phyloP scores from a whole-genome alignment of 1,140 invertebrate genomes.

The Zaprionus nigranus region DNA sequence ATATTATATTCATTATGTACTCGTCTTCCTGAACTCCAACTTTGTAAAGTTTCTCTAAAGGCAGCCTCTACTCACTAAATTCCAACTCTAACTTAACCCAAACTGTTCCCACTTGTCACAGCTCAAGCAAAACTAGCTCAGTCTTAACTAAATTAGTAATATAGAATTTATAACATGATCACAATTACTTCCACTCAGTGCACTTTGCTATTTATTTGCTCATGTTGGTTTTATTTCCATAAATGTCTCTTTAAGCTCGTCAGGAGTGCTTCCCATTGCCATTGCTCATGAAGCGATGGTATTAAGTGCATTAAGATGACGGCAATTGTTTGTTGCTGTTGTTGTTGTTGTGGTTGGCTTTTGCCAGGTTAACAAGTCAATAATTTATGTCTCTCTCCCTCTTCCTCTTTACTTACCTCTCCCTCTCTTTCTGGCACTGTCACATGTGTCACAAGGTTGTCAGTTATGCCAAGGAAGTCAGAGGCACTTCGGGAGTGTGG shows the following conservation, averaged over 20 bases:
- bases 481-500: background rate
- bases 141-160: too few species aligned
- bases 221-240: slow-evolving; percentile 7
- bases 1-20: background rate
- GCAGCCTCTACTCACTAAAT: background rate
- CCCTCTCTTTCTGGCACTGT: slow-evolving; percentile 19
- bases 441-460: slow-evolving; percentile 67
- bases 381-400: slow-evolving; percentile 67
- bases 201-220: background rate
- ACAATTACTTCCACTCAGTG: background rate
- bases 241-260: slow-evolving; percentile 3
- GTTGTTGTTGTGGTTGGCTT: slow-evolving; percentile 23
- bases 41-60: background rate
- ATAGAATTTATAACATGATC: background rate
- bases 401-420: slow-evolving; percentile 8
- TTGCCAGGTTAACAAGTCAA: slow-evolving; percentile 70
- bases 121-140: background rate
- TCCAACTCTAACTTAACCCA: background rate
- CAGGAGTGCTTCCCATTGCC: slow-evolving; percentile 15
- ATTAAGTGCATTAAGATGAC: slow-evolving; percentile 65
- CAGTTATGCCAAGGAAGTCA: slow-evolving; percentile 24
- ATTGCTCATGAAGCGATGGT: slow-evolving; percentile 23
- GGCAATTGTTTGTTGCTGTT: slow-evolving; percentile 46
- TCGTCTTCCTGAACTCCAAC: background rate
- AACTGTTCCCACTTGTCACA: background rate